Evolutionary conservation across 2,888 invertebrate genomes (phyloP), one percentile per base, ranked within the genome.

Genomic region (Phorcus lineatus): DNA sequence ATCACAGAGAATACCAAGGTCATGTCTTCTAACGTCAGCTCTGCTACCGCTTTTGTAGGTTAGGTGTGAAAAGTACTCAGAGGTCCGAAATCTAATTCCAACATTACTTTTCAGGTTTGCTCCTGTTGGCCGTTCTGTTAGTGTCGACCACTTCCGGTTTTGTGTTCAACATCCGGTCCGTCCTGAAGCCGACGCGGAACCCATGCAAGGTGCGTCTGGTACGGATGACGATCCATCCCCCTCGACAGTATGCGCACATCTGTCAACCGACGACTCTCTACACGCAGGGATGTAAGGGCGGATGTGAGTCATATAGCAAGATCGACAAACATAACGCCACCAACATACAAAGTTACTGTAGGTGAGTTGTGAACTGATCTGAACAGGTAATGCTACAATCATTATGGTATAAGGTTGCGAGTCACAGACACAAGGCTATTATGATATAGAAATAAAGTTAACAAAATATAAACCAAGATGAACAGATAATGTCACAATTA

Each of bases 251-350:
- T 31, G 55, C 67, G n/a, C 53, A 54, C 16, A 19, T 28, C 9
- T 79, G 79, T 55, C 28, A 52, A 16, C 55, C 79, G 2, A 22
- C 74, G 19, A 54, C 74, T 0, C 54, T 79, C 9, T 54, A 55
- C 40, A 79, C 74, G n/a, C 31, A 28, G 11, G 79, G 74, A 0
- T 79, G 79, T 40, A n/a, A 70, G 31, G 79, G 79, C 1, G 57
- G 57, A 6, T 79, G 79, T 17, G 55, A 79, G 7, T 79, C 79
- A 1, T 79, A 79, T 74, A 79, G 79, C 74, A 79, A 74, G 55
- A 53, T 79, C n/a, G 74, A 79, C 40, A 55, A 53, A 28, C 28
- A 74, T 52, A 79, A 79, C 47, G 67, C 79, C 13, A 74, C 74
- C 17, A 54, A 74, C 22, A 74, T 79, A 19, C 54, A 74, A 62